These are phyloP conservation scores for Rhineura floridana DNA, from an alignment of 2,113 vertebrate species.

Conservation along the genomic window DNA sequence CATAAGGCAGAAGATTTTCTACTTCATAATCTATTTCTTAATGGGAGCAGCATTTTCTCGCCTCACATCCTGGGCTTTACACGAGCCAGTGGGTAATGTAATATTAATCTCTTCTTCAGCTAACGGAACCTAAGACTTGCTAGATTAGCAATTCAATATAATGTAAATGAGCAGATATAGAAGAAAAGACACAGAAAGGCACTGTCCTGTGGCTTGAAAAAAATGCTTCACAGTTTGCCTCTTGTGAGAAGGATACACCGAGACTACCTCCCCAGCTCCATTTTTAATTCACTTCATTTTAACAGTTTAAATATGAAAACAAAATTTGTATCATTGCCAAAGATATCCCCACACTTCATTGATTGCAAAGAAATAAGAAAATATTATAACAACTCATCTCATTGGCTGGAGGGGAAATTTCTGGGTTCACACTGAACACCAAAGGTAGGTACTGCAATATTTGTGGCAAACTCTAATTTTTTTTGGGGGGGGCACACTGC, in stretches of 20 bases:
- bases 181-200: not conserved
- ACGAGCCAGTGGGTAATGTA: not conserved
- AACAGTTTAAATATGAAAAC: not conserved
- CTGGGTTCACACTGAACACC: not conserved
- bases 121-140: not conserved
- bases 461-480: not conserved
- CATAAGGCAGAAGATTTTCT: not conserved
- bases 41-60: not conserved
- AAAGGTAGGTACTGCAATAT: not conserved
- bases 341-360: not conserved
- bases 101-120: conserved; percentile 13
- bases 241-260: not conserved
- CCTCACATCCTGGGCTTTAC: not conserved
- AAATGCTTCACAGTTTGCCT: too few species aligned
- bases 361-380: not conserved
- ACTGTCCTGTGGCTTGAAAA: not conserved
- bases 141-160: conserved; percentile 1
- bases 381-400: not conserved
- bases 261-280: not conserved
- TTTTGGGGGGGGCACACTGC: too few species aligned
- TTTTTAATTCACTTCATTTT: not conserved
- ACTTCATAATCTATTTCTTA: not conserved
- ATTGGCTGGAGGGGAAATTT: not conserved
- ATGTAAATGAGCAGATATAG: not conserved
- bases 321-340: not conserved